Percentiles rank a stretch among this genome's conserved stretches.
Conservation (phyloP, 1,140 invertebrate genomes). For the Sinonovacula constricta region DNA sequence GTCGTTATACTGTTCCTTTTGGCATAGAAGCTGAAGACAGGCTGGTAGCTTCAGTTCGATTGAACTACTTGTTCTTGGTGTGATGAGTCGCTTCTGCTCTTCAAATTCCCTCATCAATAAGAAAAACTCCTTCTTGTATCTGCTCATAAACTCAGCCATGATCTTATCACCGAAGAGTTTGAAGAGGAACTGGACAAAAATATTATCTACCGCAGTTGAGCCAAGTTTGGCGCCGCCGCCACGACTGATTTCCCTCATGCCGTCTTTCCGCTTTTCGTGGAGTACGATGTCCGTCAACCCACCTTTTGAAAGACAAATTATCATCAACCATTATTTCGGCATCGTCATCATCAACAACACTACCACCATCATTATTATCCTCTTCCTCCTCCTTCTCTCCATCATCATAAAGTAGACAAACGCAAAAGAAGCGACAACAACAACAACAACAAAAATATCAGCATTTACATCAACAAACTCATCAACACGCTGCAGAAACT, state of each 20-base stretch:
- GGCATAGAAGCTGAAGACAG: conserved; percentile 31
- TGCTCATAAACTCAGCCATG: conserved; percentile 21
- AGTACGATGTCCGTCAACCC: conserved; percentile 40
- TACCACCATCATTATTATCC: too few species aligned
- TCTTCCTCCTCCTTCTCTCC: too few species aligned
- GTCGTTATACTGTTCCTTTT: conserved; percentile 39
- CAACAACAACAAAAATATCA: too few species aligned
- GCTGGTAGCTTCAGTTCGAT: conserved; percentile 34
- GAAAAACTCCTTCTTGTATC: conserved; percentile 34
- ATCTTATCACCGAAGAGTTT: conserved; percentile 42
- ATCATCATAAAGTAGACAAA: too few species aligned
- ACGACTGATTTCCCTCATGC: conserved; percentile 22
- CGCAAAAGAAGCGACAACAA: too few species aligned
- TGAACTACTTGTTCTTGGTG: conserved; percentile 1
- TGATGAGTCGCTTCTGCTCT: conserved; percentile 19
- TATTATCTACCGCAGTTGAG: conserved; percentile 28
- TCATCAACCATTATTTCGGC: too few species aligned
- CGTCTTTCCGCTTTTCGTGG: conserved; percentile 33
- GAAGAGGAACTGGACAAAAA: conserved; percentile 43
- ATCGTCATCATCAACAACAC: too few species aligned
- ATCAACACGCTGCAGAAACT: too few species aligned
- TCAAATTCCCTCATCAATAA: conserved; percentile 44
- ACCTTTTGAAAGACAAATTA: conserved; percentile 22
- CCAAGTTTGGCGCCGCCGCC: conserved; percentile 32
- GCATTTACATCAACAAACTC: too few species aligned